Percentiles rank a stretch among this genome's conserved stretches.
phyloP scores from a whole-genome alignment of 2,888 invertebrate genomes.

The Andrena haemorrhoa region DNA sequence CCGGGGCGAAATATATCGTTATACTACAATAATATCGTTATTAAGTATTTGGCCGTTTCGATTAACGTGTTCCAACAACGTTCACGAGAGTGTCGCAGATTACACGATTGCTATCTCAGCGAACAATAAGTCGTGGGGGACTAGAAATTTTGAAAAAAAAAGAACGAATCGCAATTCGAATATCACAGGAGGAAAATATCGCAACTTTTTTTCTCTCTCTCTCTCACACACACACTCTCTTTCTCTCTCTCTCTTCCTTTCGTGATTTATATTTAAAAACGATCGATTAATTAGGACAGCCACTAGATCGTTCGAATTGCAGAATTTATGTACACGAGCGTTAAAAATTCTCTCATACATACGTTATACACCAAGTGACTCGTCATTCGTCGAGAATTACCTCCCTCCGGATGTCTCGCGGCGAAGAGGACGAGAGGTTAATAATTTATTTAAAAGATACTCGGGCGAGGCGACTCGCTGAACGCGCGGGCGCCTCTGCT shows the following conservation, averaged over 20 bases:
- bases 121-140: conserved; percentile 73
- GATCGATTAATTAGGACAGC: conserved; percentile 47
- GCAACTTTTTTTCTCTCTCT: conserved; percentile 31
- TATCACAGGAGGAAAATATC: conserved; percentile 68
- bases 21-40: conserved; percentile 59
- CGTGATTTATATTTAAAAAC: conserved; percentile 36
- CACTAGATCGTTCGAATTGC: conserved; percentile 50
- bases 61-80: conserved; percentile 71
- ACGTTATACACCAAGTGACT: conserved; percentile 40
- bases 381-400: conserved; percentile 52
- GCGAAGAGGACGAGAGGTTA: conserved; percentile 49
- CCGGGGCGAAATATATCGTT: conserved; percentile 34
- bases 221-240: background rate
- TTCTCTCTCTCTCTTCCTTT: conserved; percentile 19
- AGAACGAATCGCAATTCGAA: conserved; percentile 52
- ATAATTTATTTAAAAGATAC: conserved; percentile 46
- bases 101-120: conserved; percentile 61
- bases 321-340: conserved; percentile 57
- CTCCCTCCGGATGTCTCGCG: conserved; percentile 38
- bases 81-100: conserved; percentile 51
- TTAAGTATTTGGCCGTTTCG: conserved; percentile 77
- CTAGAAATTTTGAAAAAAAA: conserved; percentile 82
- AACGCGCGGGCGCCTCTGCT: conserved; percentile 8
- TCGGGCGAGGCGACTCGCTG: conserved; percentile 31
- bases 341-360: conserved; percentile 47